Evolutionary conservation across 2,113 vertebrate genomes (phyloP), one percentile per base, ranked within the genome.

Genomic region (Alexandromys fortis): DNA sequence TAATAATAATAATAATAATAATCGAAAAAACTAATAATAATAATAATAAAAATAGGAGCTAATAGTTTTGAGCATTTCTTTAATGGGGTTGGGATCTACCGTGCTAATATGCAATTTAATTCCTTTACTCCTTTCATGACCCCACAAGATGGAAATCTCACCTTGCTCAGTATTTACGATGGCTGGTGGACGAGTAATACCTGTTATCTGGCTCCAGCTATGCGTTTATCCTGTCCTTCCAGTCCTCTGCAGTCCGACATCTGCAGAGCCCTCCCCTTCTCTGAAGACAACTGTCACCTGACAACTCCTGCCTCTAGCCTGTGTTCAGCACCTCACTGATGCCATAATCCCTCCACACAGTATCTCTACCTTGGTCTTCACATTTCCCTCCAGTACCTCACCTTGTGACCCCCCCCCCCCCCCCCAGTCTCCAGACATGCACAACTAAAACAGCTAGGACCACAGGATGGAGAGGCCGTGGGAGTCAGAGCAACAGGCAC

Each of bases 11-110:
- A 65, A 45, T 26, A 85, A 30, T 72, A 21, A 86, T 42, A 42
- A 42, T 42, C n/a, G n/a, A 49, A 1, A 49, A 49, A 10, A 49
- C 10, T 45, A 45, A 45, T 45, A 49, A 47, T 7, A 47, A 47
- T 8, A 49, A 49, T 49, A 65, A 45, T 26, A 85, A 30, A 86
- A 83, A 26, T 5, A 81, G 38, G n/a, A 83, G 33, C 42, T 86
- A 72, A 35, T 73, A 55, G 82, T 94, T 88, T 78, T 82, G 61
- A 78, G 19, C 42, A 72, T 47, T 94, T 79, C 72, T 65, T 87
- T 91, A 73, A 83, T 35, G 45, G 22, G 3, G 16, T 47, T 14
- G 67, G 30, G 55, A 12, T 6, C 91, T 35, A 81, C 33, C 12
- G 45, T 3, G 17, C 14, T 75, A 78, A 68, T 47, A 16, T 68